These are phyloP conservation scores for Perca schrenkii DNA, from an alignment of 2,113 vertebrate genomes.

Conservation along the genomic window DNA sequence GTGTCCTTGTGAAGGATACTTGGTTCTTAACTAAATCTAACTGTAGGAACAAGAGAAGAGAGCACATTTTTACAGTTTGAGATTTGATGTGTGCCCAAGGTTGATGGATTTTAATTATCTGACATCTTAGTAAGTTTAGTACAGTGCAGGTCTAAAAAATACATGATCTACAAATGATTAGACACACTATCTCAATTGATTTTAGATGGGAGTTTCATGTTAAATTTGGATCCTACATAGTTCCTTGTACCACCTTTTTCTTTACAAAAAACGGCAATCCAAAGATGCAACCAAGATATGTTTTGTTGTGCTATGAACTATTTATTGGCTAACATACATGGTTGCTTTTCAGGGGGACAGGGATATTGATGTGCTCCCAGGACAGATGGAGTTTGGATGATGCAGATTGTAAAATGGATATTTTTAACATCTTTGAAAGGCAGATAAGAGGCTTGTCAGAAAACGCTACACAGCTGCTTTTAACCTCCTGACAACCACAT, in stretches of 20 bases:
- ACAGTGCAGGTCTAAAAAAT: neutral
- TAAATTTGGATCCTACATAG: neutral
- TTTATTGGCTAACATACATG: conserved; percentile 5
- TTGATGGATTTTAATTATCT: neutral
- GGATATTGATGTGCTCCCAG: conserved; percentile 40
- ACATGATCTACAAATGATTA: neutral
- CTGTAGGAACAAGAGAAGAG: neutral
- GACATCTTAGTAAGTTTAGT: neutral
- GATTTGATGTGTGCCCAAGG: neutral
- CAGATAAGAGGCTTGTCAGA: conserved; percentile 40
- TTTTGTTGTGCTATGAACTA: neutral
- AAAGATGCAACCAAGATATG: neutral
- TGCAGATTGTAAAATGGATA: conserved; percentile 26
- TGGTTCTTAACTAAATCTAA: neutral
- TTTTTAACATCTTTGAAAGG: conserved; percentile 61
- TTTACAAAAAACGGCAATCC: neutral
- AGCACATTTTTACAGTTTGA: conserved; percentile 4
- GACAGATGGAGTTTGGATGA: conserved; percentile 28
- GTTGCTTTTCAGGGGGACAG: conserved; percentile 24
- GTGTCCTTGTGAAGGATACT: conserved; percentile 24
- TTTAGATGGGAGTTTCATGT: neutral
- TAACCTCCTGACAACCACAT: conserved; percentile 29
- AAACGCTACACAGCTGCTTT: conserved; percentile 29
- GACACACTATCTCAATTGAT: neutral
- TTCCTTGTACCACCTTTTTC: neutral